phyloP scores from a whole-genome alignment of 2,888 invertebrate genomes.

The Pristionchus mayeri region DNA sequence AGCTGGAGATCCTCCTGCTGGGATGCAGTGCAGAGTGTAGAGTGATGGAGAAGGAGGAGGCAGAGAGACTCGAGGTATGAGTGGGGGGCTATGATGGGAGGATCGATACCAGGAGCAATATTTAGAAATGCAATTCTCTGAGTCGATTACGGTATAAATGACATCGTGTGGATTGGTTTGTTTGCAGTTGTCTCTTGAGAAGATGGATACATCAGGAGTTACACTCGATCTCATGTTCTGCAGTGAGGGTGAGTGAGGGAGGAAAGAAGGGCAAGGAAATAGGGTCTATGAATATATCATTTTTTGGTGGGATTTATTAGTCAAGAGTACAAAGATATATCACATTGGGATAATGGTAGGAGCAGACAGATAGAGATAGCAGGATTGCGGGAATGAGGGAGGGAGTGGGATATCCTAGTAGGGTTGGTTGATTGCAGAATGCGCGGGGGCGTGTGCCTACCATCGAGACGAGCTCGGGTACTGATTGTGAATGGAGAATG shows the following conservation, averaged over 20 bases:
- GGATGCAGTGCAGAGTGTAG: slow-evolving; percentile 5
- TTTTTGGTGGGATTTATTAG: too few relatives aligned
- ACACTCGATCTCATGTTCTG: slow-evolving; percentile 7
- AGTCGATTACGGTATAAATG: slow-evolving; percentile 47
- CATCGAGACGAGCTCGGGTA: not conserved
- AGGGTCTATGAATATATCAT: not conserved
- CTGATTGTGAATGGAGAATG: too few relatives aligned
- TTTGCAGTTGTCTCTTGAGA: not conserved
- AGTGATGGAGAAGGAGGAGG: not conserved
- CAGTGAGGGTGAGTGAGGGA: slow-evolving; percentile 13
- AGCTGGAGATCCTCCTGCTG: not conserved
- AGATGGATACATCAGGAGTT: not conserved
- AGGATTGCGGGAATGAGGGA: not conserved
- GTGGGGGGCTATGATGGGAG: not conserved
- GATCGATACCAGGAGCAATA: too few relatives aligned
- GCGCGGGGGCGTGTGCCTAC: not conserved
- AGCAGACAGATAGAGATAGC: not conserved
- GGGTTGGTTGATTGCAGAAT: too few relatives aligned
- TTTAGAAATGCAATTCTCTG: slow-evolving; percentile 23
- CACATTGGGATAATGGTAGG: not conserved
- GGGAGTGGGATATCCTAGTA: not conserved
- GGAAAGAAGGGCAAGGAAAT: slow-evolving; percentile 40
- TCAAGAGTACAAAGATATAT: not conserved
- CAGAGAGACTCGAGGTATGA: not conserved
- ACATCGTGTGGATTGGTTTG: not conserved